Conservation (phyloP, 2,888 invertebrate species). For the Lochmaea crataegi region DNA sequence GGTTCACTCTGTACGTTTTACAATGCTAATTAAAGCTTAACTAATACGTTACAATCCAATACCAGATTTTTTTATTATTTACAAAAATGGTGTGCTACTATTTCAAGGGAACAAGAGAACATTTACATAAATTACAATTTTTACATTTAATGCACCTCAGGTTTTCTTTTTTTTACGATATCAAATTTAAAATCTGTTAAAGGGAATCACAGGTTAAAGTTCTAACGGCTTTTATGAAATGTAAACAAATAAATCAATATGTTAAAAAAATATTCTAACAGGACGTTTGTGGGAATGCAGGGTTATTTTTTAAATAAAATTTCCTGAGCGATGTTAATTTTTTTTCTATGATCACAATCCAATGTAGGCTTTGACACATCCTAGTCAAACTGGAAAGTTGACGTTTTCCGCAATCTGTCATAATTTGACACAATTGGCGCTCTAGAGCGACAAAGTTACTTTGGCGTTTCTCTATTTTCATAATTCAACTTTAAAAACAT, state of each 20-base stretch:
- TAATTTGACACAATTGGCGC: no score
- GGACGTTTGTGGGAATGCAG: no score
- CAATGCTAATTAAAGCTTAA: constrained; percentile 38
- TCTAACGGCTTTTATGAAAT: constrained; percentile 29
- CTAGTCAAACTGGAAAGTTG: no score
- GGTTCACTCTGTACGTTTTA: constrained; percentile 22
- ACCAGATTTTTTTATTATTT: constrained; percentile 27
- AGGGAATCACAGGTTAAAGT: constrained; percentile 41
- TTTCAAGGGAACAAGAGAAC: constrained; percentile 32
- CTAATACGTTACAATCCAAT: constrained; percentile 24
- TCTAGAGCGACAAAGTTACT: no score
- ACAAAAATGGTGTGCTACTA: constrained; percentile 34
- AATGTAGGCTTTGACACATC: background rate
- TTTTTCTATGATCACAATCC: no score
- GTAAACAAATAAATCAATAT: constrained; percentile 19
- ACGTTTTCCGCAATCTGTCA: no score
- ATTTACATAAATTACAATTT: constrained; percentile 41
- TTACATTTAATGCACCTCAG: constrained; percentile 35
- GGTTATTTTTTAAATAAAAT: no score
- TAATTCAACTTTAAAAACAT: no score
- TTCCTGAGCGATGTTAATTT: no score
- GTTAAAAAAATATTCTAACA: no score
- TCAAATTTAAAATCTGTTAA: constrained; percentile 35
- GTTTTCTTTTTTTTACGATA: constrained; percentile 30
- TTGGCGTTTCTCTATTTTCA: no score